Conservation (phyloP, 2,888 invertebrate genomes). For the Lithophane leautieri region DNA sequence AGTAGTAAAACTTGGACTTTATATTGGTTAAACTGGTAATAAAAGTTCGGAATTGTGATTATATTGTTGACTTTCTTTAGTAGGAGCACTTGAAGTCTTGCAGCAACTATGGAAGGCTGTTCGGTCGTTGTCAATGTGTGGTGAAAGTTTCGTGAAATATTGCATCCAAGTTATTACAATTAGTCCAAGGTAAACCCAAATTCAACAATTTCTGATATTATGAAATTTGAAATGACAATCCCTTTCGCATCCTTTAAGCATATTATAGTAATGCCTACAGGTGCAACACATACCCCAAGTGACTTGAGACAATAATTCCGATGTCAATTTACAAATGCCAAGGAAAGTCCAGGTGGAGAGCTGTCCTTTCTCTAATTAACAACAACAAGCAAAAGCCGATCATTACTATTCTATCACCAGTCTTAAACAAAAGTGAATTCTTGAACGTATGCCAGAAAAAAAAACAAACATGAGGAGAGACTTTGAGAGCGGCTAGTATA, state of each 20-base stretch:
- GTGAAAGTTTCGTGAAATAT: conserved; percentile 12
- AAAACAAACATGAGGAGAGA: not conserved
- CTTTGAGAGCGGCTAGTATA: conserved; percentile 20
- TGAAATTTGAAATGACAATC: conserved; percentile 3
- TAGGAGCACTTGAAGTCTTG: not conserved
- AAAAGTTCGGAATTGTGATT: conserved; percentile 27
- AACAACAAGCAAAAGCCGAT: conserved; percentile 20
- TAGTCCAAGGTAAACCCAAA: conserved; percentile 6
- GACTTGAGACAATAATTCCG: not conserved
- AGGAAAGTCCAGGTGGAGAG: conserved; percentile 39
- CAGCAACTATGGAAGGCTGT: not conserved
- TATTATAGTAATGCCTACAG: not conserved
- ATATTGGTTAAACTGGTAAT: conserved; percentile 25
- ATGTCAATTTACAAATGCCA: conserved; percentile 5
- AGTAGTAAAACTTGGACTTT: conserved; percentile 36
- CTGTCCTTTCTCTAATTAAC: conserved; percentile 43
- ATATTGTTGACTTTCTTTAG: conserved; percentile 32
- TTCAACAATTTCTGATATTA: not conserved
- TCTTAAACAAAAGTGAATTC: conserved; percentile 48
- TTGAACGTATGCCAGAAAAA: conserved; percentile 52
- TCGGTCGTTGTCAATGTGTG: not conserved
- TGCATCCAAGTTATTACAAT: not conserved
- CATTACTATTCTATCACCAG: conserved; percentile 45
- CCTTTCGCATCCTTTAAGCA: not conserved
- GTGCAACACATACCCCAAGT: not conserved